Evolutionary conservation across 2,888 invertebrate species (phyloP).

Genomic region (Caenorhabditis sp.): DNA sequence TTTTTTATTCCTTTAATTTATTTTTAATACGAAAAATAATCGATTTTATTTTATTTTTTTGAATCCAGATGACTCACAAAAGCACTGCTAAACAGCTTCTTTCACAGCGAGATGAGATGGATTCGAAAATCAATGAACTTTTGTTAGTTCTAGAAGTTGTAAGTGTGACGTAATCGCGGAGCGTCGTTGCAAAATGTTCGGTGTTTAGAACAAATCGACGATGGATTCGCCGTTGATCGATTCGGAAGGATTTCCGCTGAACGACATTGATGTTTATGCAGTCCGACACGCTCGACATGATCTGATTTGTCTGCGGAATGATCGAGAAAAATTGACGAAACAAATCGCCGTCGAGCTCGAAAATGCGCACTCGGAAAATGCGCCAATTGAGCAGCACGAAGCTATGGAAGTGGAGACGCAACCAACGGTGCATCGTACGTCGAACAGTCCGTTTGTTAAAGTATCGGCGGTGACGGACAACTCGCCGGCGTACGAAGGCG

Average conservation of each 20-base stretch:
- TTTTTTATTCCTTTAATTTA: neutral
- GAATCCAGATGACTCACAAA: conserved; percentile 16
- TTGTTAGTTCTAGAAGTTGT: conserved; percentile 39
- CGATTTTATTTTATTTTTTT: too few species aligned
- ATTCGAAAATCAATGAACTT: conserved; percentile 45
- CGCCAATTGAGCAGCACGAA: neutral
- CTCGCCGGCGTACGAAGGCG: conserved; percentile 52
- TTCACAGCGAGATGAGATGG: conserved; percentile 56
- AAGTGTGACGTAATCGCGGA: neutral
- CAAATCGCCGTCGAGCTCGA: conserved; percentile 75
- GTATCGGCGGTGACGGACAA: conserved; percentile 38
- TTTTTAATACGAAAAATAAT: neutral
- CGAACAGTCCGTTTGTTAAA: conserved; percentile 55
- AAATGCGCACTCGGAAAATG: conserved; percentile 4
- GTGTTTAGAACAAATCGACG: conserved; percentile 51
- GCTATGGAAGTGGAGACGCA: neutral
- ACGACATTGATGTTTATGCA: conserved; percentile 88
- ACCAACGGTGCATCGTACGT: conserved; percentile 54
- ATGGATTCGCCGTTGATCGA: conserved; percentile 87
- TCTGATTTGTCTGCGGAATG: conserved; percentile 90
- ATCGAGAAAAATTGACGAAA: conserved; percentile 84
- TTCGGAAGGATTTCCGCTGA: conserved; percentile 84
- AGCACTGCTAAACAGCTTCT: conserved; percentile 54
- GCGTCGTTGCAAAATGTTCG: neutral
- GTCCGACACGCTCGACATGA: conserved; percentile 86